Base-by-base conservation (phyloP, 2,888 invertebrate species). In the Drosophila limbata region DNA sequence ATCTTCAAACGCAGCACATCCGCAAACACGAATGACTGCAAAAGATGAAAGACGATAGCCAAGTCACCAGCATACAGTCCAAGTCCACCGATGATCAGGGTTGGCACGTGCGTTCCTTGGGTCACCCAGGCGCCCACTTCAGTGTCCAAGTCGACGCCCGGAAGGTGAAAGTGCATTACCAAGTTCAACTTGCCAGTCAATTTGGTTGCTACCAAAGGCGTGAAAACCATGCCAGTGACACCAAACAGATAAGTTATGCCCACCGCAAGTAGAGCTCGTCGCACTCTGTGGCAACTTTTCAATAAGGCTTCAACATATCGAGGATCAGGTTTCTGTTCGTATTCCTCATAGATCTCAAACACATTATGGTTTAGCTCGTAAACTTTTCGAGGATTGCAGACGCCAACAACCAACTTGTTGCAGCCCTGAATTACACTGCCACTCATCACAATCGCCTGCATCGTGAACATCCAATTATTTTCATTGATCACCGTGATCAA, bases 21-120 rank as follows among this genome's bases (percentile, higher is more conserved):
- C 15, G 73, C 63, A 61, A 79, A 84, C 10, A 82, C 55, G 6
- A 44, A 64, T 0, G 61, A 55, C 28, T 89, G 89, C 21, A 69
- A 39, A 13, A 81, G 35, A 48, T 62, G 67, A 0, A 82, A 50
- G 13, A 88, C 37, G 6, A 84, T 60, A 11, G 75, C 31, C 17
- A 84, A 61, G 33, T 89, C 88, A 0, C 86, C 89, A 0, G 79
- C 74, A 53, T 74, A 89, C 2, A 84, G 65, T 0, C 89, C 82
- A 25, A 84, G 68, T 3, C 33, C 75, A 0, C 71, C 83, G 5
- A 79, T n/a, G 6, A 69, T 1, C 1, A 83, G 2, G 10, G 60
- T 73, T 6, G 33, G 0, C 8, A 60, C 15, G 11, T 90, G 89
- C 10, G 59, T 21, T 5, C 19, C 52, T 21, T 78, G 47, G 1